phyloP scores from a whole-genome alignment of 2,113 vertebrate genomes.

The Nymphicus hollandicus region DNA sequence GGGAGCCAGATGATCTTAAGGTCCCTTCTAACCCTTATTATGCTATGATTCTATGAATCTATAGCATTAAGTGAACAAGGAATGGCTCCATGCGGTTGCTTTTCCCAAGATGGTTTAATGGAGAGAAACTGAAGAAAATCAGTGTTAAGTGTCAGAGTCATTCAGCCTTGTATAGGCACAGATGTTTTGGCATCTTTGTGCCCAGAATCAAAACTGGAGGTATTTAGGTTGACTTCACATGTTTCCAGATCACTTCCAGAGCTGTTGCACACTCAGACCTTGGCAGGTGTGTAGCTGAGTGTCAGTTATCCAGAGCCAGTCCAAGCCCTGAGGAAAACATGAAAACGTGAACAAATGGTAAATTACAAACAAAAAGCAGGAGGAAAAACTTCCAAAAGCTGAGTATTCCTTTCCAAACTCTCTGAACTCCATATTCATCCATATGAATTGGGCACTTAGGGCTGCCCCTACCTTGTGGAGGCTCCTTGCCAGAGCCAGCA shows the following conservation, averaged over 20 bases:
- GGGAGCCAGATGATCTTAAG: not conserved
- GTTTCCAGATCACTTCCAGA: not conserved
- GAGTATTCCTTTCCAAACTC: not conserved
- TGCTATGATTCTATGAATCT: not conserved
- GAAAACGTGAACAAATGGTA: not conserved
- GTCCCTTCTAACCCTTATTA: not conserved
- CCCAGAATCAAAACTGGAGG: not conserved
- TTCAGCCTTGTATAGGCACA: not conserved
- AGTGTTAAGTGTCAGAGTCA: not conserved
- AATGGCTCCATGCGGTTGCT: not conserved
- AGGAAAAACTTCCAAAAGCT: not conserved
- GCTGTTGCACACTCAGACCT: not conserved
- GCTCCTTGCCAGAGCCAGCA: not conserved
- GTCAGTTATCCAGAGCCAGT: not conserved
- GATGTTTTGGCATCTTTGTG: not conserved
- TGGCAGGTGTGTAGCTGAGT: not conserved
- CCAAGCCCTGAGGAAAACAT: not conserved
- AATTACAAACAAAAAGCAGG: not conserved
- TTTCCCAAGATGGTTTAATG: not conserved
- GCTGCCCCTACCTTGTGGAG: not conserved
- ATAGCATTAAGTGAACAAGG: not conserved
- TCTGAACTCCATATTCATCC: not conserved
- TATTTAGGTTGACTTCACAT: not conserved
- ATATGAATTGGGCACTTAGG: accelerated
- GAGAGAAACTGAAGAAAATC: not conserved